Conservation (phyloP, 2,888 invertebrate genomes). For the Brenthis ino region DNA sequence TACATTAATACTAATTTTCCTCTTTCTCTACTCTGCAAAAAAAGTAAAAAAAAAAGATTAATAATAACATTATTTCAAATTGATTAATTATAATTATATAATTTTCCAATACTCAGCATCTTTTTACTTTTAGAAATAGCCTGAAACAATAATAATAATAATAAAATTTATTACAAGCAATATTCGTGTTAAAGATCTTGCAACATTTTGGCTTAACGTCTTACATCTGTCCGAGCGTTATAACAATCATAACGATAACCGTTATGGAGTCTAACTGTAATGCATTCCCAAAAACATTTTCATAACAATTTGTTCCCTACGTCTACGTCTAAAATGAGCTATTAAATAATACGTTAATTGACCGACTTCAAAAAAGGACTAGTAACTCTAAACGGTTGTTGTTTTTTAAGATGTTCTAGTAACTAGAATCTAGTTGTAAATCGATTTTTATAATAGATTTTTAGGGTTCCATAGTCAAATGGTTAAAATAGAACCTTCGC, state of each 20-base stretch:
- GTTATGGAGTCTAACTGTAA: constrained; percentile 47
- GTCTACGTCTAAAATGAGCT: constrained; percentile 20
- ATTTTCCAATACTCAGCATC: background rate
- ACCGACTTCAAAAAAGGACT: background rate
- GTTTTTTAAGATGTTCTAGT: background rate
- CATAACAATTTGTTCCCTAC: constrained; percentile 53
- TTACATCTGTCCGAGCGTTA: constrained; percentile 49
- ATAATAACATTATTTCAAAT: too few species aligned
- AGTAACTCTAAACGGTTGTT: background rate
- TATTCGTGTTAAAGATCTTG: constrained; percentile 20
- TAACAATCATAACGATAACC: constrained; percentile 56
- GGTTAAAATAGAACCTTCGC: too few species aligned
- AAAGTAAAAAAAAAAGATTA: too few species aligned
- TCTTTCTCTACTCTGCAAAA: too few species aligned
- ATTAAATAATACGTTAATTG: constrained; percentile 11
- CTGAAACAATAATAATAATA: constrained; percentile 8
- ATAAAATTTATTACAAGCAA: constrained; percentile 16
- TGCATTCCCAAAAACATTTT: constrained; percentile 44
- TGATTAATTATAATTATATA: too few species aligned
- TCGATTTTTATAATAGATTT: too few species aligned
- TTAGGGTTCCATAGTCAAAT: too few species aligned
- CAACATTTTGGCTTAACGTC: constrained; percentile 46
- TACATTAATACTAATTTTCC: too few species aligned
- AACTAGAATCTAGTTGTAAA: too few species aligned
- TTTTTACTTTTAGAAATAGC: background rate